These are phyloP conservation scores for Tragelaphus strepsiceros DNA, from an alignment of 2,113 vertebrate species.

Conservation along the genomic window DNA sequence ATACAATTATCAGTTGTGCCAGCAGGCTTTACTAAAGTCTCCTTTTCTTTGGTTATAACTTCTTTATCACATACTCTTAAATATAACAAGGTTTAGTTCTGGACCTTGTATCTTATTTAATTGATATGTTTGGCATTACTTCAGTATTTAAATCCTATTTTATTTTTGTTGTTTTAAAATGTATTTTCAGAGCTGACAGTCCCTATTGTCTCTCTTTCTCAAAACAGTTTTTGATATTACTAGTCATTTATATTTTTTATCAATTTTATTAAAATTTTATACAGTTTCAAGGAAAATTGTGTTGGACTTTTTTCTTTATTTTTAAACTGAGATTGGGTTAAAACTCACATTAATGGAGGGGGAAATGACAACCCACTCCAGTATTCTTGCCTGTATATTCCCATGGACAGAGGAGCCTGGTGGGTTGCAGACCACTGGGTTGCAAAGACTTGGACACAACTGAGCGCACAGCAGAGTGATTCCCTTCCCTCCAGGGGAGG, in stretches of 20 bases:
- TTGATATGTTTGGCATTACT: neutral
- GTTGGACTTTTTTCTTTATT: neutral
- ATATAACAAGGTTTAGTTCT: neutral
- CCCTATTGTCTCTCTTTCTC: neutral
- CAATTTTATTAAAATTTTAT: conserved; percentile 15
- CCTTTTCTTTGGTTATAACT: neutral
- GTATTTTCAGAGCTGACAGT: neutral
- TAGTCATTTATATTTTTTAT: neutral
- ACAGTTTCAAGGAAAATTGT: neutral
- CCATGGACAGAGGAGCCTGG: neutral
- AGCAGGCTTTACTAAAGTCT: neutral
- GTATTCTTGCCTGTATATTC: neutral
- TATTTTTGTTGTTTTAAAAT: conserved; percentile 3
- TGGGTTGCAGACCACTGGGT: neutral
- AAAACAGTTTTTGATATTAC: conserved; percentile 20
- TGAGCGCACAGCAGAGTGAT: neutral
- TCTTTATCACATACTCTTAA: neutral
- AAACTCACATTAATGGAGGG: neutral
- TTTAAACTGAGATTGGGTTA: neutral
- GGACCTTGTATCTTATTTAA: neutral
- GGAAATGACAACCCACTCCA: neutral
- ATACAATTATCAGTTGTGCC: neutral
- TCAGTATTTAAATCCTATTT: neutral
- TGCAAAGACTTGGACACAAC: neutral
- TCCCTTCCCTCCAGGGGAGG: neutral